phyloP scores from a whole-genome alignment of 2,888 invertebrate species.

The Pogonocherus hispidulus region DNA sequence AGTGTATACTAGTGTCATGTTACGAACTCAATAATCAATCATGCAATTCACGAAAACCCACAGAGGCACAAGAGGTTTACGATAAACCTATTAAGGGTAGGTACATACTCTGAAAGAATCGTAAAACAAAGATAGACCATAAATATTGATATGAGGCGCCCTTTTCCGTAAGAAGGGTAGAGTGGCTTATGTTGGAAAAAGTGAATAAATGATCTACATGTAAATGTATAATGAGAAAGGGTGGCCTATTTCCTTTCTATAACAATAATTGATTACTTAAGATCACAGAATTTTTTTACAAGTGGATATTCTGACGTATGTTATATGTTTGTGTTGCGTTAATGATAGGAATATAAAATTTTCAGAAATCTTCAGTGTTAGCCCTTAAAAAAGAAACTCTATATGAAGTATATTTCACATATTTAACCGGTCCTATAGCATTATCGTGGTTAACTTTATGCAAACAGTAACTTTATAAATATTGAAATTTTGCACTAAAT shows the following conservation, averaged over 20 bases:
- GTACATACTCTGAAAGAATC: neutral
- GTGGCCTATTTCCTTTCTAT: neutral
- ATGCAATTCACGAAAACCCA: neutral
- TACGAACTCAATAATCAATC: too few species aligned
- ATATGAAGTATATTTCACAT: too few species aligned
- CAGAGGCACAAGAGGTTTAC: neutral
- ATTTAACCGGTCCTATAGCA: too few species aligned
- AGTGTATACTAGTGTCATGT: too few species aligned
- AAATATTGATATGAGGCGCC: neutral
- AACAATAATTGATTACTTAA: neutral
- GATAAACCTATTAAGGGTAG: neutral
- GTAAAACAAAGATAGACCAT: slow-evolving; percentile 2
- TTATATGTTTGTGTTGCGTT: too few species aligned
- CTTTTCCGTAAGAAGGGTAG: neutral
- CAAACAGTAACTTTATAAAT: too few species aligned
- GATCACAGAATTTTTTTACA: neutral
- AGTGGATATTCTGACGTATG: too few species aligned
- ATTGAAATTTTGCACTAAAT: too few species aligned
- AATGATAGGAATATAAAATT: too few species aligned
- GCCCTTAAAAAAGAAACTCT: too few species aligned
- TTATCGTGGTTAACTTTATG: too few species aligned
- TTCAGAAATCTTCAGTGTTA: too few species aligned
- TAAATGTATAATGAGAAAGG: slow-evolving; percentile 1
- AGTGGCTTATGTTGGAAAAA: neutral
- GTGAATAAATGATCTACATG: neutral